Conservation (phyloP, 1,140 invertebrate species). For the Pomacea maculata region DNA sequence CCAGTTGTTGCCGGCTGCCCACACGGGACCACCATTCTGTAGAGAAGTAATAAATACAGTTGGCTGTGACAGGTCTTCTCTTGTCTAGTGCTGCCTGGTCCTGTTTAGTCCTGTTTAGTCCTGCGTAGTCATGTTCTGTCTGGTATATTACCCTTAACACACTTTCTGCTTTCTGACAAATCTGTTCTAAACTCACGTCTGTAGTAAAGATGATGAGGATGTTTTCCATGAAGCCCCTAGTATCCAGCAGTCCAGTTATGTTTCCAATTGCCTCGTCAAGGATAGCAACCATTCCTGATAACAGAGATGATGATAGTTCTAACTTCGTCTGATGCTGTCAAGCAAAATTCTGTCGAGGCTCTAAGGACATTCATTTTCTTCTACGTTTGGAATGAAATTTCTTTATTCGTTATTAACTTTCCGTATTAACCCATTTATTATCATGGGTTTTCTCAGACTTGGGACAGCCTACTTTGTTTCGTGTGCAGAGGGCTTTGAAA, state of each 20-base stretch:
- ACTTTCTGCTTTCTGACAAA: neutral
- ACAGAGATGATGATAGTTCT: neutral
- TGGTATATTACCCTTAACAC: neutral
- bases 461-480: no score
- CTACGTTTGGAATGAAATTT: neutral
- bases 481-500: no score
- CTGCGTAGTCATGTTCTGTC: neutral
- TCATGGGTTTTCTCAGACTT: no score
- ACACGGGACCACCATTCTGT: neutral
- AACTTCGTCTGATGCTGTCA: no score
- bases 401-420: neutral
- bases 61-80: no score
- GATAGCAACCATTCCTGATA: neutral
- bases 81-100: no score
- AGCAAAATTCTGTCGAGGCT: no score
- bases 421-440: no score
- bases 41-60: no score
- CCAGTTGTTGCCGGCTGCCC: constrained; percentile 21
- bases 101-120: no score
- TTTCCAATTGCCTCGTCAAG: neutral
- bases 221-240: neutral
- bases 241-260: neutral
- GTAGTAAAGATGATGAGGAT: constrained; percentile 3
- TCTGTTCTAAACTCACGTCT: neutral
- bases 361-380: no score